Conservation (phyloP, 1,140 invertebrate species). For the Sycophaga agraensis region DNA sequence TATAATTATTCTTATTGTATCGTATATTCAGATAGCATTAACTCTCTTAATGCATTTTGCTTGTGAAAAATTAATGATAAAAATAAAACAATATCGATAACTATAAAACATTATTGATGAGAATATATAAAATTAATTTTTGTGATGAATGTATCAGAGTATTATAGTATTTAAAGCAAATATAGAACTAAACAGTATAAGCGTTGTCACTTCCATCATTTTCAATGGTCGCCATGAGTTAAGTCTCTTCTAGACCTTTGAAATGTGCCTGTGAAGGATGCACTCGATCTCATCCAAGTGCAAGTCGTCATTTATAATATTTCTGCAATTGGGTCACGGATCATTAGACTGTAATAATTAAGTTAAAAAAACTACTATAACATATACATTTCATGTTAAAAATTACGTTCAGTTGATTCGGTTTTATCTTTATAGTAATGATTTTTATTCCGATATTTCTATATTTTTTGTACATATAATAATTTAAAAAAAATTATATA, state of each 20-base stretch:
- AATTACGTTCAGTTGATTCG: no score
- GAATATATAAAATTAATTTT: neutral
- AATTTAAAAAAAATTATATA: no score
- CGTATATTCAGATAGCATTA: no score
- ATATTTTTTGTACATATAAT: no score
- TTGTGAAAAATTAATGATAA: no score
- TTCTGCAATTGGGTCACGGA: slow-evolving; percentile 27
- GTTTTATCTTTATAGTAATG: no score
- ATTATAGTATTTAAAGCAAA: neutral
- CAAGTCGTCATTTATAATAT: slow-evolving; percentile 32
- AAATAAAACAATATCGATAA: neutral
- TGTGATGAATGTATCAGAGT: neutral
- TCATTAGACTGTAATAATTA: slow-evolving; percentile 31
- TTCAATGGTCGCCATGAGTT: slow-evolving; percentile 52
- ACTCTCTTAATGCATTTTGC: no score
- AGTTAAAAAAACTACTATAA: neutral
- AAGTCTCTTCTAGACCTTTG: slow-evolving; percentile 50
- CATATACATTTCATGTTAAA: no score
- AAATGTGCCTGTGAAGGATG: slow-evolving; percentile 53
- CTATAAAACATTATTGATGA: neutral
- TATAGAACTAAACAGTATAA: neutral
- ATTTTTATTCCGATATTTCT: no score
- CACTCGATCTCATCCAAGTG: slow-evolving; percentile 33
- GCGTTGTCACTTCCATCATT: slow-evolving; percentile 59
- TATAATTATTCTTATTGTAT: no score